Base-by-base conservation (phyloP, 2,797 vertebrate genomes). In the Hydrolagus colliei region DNA sequence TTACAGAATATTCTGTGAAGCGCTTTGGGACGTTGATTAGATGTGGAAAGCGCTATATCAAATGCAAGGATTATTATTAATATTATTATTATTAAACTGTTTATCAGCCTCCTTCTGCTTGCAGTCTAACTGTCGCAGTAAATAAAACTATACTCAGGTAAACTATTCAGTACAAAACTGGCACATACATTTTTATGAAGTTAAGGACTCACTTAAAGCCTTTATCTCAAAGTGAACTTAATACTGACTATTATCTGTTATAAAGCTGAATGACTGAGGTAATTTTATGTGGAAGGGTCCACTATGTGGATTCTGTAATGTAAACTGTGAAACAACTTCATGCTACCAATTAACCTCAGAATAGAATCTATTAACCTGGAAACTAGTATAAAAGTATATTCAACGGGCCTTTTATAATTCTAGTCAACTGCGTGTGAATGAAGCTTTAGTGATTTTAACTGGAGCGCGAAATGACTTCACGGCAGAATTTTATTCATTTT, bases 391-490 rank as follows among this genome's bases (percentile, higher is more conserved):
- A 84, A 84, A 68, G 68, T 35, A 68, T 68, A 71, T 63, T 71
- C 61, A 65, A 63, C 22, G 27, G 27, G 59, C 78, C 79, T 84
- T 84, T 71, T 32, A 68, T 67, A 32, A 41, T 32, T 84, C 41
- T 67, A 84, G 32, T 67, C 10, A 82, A 68, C 27, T 82, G 22
- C 16, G 20, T 68, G 79, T 84, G 79, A 84, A 84, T 71, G 79
- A 41, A 84, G 79, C 79, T 84, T 84, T 52, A 41, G 65, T 71
- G 79, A 84, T 68, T 67, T 84, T 16, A 68, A 84, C 41, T 84
- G 13, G 79, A 32, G 65, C 10, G 18, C 41, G 32, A 71, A 84
- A 84, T 71, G 67, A 84, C 65, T 61, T 77, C 61, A 61, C 35
- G 32, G 35, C 78, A 71, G 63, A 68, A 67, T 84, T 82, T 84